phyloP scores from a whole-genome alignment of 92 coral and sea anemone genomes.

The Zoanthus solanderi region DNA sequence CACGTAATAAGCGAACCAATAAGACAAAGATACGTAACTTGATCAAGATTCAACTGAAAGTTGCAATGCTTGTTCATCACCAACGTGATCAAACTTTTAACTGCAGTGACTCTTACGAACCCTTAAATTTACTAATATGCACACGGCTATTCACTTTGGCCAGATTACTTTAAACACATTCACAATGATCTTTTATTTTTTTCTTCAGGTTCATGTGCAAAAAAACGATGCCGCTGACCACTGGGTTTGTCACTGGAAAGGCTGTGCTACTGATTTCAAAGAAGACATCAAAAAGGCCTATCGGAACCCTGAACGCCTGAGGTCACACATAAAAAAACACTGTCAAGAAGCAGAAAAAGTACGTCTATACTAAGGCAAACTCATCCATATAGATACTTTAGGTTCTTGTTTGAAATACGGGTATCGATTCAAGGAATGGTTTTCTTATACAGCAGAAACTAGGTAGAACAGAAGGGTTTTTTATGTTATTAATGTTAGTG shows the following conservation, averaged over 20 bases:
- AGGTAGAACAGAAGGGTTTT: too few relatives aligned
- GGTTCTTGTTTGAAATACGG: neutral
- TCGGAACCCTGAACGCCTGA: neutral
- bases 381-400: neutral
- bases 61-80: too few relatives aligned
- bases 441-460: neutral
- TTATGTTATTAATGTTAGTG: too few relatives aligned
- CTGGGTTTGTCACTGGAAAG: neutral
- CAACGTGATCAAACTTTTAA: too few relatives aligned
- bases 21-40: too few relatives aligned
- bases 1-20: too few relatives aligned
- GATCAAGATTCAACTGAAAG: too few relatives aligned
- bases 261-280: neutral
- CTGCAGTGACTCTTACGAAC: too few relatives aligned
- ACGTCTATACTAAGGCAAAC: neutral
- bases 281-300: neutral
- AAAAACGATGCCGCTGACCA: too few relatives aligned
- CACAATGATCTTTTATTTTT: neutral
- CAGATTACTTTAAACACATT: neutral
- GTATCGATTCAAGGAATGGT: neutral
- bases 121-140: too few relatives aligned
- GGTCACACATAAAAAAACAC: slow-evolving; percentile 2
- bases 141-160: neutral
- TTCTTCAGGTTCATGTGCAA: slow-evolving; percentile 3
- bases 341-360: slow-evolving; percentile 14